Conservation (phyloP, 2,113 vertebrate species). For the Pteruthius melanotis region DNA sequence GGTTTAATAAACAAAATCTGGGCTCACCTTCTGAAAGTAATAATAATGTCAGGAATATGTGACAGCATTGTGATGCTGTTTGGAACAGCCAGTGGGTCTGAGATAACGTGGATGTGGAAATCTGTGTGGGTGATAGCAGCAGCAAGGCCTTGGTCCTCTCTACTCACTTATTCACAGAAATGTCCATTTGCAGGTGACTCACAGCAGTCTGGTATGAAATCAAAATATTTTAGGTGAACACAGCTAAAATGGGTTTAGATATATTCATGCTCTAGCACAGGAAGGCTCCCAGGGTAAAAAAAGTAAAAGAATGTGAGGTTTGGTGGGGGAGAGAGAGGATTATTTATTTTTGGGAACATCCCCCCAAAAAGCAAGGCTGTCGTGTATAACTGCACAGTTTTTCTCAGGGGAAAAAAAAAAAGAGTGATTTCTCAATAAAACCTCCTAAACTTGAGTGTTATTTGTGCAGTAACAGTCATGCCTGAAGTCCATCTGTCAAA, state of each 20-base stretch:
- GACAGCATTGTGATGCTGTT: neutral
- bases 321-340: neutral
- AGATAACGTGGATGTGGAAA: neutral
- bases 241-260: neutral
- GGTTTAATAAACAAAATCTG: neutral
- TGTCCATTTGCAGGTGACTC: neutral
- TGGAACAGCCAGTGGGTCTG: neutral
- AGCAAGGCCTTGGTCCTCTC: neutral
- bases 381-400: neutral
- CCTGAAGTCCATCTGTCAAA: slow-evolving; percentile 16
- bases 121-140: neutral
- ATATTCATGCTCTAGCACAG: neutral
- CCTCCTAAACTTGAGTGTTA: neutral
- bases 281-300: neutral
- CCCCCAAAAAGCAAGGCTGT: neutral
- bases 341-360: neutral
- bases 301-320: neutral
- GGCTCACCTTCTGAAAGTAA: neutral
- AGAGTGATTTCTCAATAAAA: neutral
- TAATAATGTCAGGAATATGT: neutral
- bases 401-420: fast-evolving
- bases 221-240: neutral
- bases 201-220: neutral
- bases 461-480: neutral
- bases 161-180: neutral